Base-by-base conservation (phyloP, 2,113 vertebrate species). In the Orcinus orca region DNA sequence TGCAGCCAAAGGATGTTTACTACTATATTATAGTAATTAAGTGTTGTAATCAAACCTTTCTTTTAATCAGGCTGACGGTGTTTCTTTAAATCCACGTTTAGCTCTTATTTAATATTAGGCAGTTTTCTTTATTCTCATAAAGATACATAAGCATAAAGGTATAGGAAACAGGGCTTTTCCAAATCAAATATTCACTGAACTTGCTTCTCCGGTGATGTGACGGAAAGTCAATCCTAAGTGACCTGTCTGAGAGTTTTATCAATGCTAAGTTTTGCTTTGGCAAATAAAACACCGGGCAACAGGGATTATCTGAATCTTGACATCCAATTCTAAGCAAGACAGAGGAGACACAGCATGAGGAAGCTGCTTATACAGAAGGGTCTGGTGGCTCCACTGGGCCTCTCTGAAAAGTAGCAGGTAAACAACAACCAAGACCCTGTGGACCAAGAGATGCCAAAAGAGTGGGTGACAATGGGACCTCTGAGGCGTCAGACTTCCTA, bases 21-120 rank as follows among this genome's bases (percentile, higher is more conserved):
- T 90, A 81, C 71, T 86, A 93, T 93, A 96, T 90, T 77, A 95
- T 3, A 93, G 95, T 96, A 77, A 97, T 94, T 94, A 97, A 88
- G 92, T 25, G 81, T 55, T 82, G 58, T 86, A 74, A 96, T 97
- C 94, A 93, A 90, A 88, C 20, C 83, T 97, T 44, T 80, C 85
- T 87, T 94, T 91, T 88, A 95, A 92, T 86, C 95, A 74, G 91
- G 88, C 67, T 77, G 86, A 91, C 80, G 84, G 53, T 60, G 58
- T 77, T 95, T 91, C 93, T 86, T 89, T 87, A 90, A 88, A 81
- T 81, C 76, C 92, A 93, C 92, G 83, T 85, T 95, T 85, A 86
- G 93, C 50, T 95, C 94, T 93, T 85, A 80, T 31, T 96, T 92
- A 94, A 91, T 89, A 84, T 73, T 5, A 84, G 96, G 31, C 60